Conservation (phyloP, 1,140 invertebrate genomes). For the Meloidogyne hapla region DNA sequence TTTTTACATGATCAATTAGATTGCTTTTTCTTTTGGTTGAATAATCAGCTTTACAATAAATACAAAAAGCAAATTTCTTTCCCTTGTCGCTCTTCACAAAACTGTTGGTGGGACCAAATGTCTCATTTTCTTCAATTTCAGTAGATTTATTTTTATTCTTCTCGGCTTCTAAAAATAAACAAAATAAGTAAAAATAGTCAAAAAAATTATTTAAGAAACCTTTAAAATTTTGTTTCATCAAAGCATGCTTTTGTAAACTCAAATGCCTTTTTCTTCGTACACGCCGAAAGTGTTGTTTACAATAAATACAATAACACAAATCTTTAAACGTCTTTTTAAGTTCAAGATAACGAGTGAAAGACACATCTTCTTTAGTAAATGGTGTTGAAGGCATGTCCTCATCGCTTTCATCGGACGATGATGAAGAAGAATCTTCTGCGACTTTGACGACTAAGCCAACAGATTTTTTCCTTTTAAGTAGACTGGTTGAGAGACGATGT, state of each 20-base stretch:
- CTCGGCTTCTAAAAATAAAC: background rate
- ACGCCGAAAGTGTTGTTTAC: background rate
- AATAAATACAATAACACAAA: background rate
- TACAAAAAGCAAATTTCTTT: background rate
- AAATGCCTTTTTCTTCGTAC: background rate
- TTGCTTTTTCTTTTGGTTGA: background rate
- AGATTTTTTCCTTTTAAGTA: background rate
- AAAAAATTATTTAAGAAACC: background rate
- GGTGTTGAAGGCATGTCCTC: background rate
- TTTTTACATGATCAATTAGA: background rate
- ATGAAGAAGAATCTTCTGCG: background rate
- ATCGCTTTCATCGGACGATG: background rate
- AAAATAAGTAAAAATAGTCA: background rate
- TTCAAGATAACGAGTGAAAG: background rate
- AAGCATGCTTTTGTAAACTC: background rate
- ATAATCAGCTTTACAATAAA: background rate
- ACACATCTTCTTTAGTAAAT: background rate
- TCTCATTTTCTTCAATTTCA: background rate
- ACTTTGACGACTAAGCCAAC: background rate
- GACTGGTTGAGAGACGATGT: background rate
- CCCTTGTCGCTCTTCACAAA: background rate
- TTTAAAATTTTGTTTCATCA: background rate
- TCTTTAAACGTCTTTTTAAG: background rate
- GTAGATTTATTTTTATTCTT: background rate
- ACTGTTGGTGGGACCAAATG: background rate